These are phyloP conservation scores for Pseudopodoces humilis DNA, from an alignment of 2,113 vertebrate species.

Conservation along the genomic window DNA sequence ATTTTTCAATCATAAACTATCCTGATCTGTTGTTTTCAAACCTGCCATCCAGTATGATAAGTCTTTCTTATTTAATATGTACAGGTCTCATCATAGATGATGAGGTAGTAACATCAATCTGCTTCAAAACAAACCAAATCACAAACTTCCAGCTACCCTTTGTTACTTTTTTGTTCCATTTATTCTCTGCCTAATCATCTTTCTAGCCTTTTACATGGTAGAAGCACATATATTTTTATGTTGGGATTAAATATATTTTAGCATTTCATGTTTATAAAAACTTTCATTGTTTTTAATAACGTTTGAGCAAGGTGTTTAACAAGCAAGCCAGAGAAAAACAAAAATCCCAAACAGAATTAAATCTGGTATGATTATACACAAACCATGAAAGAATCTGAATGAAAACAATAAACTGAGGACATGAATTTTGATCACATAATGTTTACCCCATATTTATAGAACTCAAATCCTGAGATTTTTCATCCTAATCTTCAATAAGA, in stretches of 20 bases:
- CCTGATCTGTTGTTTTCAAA: not conserved
- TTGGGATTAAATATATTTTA: not conserved
- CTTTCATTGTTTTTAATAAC: not conserved
- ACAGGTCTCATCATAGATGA: not conserved
- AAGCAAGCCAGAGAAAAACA: not conserved
- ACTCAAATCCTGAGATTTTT: slow-evolving; percentile 49
- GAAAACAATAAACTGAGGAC: not conserved
- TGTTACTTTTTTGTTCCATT: not conserved
- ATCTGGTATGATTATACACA: not conserved
- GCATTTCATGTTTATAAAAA: not conserved
- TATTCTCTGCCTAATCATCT: not conserved
- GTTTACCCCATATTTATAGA: not conserved
- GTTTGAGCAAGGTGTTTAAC: not conserved
- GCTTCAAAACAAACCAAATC: not conserved
- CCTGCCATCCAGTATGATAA: not conserved
- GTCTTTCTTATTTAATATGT: not conserved
- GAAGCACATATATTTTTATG: not conserved
- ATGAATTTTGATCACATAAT: slow-evolving; percentile 4
- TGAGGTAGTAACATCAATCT: not conserved
- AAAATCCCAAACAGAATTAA: not conserved
- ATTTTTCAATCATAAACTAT: not conserved
- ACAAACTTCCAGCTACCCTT: not conserved
- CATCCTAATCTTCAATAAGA: slow-evolving; percentile 23
- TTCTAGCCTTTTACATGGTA: not conserved
- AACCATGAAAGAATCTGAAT: not conserved